phyloP scores from a whole-genome alignment of 2,888 invertebrate species.

The Anaspis maculata region DNA sequence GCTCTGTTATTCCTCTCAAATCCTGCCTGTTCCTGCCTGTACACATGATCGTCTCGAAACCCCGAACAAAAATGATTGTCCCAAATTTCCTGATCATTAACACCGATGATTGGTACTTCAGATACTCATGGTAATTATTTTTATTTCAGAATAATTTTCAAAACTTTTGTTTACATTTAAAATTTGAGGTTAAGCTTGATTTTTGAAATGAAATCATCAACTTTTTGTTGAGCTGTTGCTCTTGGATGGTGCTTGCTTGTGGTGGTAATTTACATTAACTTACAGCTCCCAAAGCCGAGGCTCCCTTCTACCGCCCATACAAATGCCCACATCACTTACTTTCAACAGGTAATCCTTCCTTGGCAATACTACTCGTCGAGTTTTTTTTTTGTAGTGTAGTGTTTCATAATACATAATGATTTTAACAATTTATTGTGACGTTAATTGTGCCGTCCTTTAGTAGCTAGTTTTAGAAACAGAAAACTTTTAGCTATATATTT shows the following conservation, averaged over 20 bases:
- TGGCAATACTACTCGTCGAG: constrained; percentile 1
- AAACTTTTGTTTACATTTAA: constrained; percentile 11
- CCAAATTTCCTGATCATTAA: constrained; percentile 27
- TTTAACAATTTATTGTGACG: too few relatives aligned
- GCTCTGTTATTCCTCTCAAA: too few relatives aligned
- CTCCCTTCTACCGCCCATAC: constrained; percentile 50
- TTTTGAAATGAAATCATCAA: too few relatives aligned
- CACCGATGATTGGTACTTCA: constrained; percentile 31
- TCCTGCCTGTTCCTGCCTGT: too few relatives aligned
- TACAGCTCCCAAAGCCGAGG: constrained; percentile 37
- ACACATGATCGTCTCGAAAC: constrained; percentile 6
- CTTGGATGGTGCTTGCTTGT: too few relatives aligned
- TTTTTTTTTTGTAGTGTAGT: too few relatives aligned
- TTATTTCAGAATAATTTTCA: constrained; percentile 5
- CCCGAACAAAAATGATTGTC: constrained; percentile 25
- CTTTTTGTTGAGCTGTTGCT: too few relatives aligned
- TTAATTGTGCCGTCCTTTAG: too few relatives aligned
- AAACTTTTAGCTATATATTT: too few relatives aligned
- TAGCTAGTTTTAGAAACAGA: too few relatives aligned
- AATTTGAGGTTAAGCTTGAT: too few relatives aligned
- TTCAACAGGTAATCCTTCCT: constrained; percentile 52
- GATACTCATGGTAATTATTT: constrained; percentile 30
- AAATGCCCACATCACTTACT: constrained; percentile 50
- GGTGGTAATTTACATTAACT: constrained; percentile 26
- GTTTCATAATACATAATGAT: too few relatives aligned